Percentiles rank a stretch among this genome's conserved stretches.
Conservation (phyloP, 2,797 vertebrate species). For the Odontamblyopus lacepedii region DNA sequence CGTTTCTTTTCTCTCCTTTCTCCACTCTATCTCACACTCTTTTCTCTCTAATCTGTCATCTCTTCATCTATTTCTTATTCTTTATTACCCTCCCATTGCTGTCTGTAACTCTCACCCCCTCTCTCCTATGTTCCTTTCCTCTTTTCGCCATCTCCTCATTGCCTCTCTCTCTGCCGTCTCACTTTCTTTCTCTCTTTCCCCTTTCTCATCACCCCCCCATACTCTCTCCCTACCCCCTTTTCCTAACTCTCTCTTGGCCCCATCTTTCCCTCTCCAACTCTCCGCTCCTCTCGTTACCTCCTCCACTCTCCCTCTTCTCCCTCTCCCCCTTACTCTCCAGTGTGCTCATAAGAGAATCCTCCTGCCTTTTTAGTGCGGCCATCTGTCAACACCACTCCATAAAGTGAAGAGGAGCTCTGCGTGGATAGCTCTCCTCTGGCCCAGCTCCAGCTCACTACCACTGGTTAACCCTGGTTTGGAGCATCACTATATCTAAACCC, state of each 20-base stretch:
- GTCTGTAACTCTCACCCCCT: background rate
- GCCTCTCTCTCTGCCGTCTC: background rate
- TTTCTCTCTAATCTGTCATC: background rate
- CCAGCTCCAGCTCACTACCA: conserved; percentile 60
- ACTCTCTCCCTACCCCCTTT: background rate
- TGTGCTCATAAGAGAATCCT: conserved; percentile 65
- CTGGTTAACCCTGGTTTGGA: conserved; percentile 57
- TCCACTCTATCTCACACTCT: background rate
- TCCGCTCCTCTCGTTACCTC: background rate
- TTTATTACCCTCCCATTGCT: too few species aligned
- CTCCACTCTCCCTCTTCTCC: conserved; percentile 13
- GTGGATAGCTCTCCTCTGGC: conserved; percentile 59
- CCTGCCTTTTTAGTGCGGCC: conserved; percentile 68
- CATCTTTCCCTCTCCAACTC: conserved; percentile 12
- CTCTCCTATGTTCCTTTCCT: background rate
- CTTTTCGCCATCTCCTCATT: background rate
- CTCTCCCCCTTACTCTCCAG: conserved; percentile 20
- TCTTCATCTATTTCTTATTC: background rate
- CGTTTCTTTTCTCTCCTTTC: background rate
- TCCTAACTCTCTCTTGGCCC: too few species aligned
- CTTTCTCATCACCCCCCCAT: too few species aligned
- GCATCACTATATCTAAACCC: conserved; percentile 49
- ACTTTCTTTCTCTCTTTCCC: too few species aligned
- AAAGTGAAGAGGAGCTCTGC: conserved; percentile 64
- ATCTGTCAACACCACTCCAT: conserved; percentile 76